These are phyloP conservation scores for Agelas oroides DNA, from an alignment of 37 sponge, comb jelly and placozoan species.

Conservation along the genomic window DNA sequence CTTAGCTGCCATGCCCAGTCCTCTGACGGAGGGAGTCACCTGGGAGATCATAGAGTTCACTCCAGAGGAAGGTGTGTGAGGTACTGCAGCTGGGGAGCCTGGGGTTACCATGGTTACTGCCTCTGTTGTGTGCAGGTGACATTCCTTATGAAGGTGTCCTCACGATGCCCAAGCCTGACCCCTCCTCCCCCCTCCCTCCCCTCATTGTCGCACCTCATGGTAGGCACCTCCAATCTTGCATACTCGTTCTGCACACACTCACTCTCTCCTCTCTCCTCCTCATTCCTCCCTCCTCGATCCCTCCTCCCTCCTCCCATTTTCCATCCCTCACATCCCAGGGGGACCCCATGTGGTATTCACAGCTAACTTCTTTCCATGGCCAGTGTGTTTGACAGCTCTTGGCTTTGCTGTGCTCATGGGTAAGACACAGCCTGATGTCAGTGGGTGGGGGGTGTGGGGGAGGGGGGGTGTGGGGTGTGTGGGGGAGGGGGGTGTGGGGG, in stretches of 20 bases:
- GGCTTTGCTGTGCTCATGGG: slow-evolving; percentile 85
- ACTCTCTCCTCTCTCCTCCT: slow-evolving; percentile 1
- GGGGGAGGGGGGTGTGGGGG: too few relatives aligned
- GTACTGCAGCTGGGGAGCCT: too few relatives aligned
- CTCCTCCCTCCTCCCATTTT: slow-evolving; percentile 5
- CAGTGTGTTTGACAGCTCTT: slow-evolving; percentile 47
- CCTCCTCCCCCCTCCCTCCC: slow-evolving; percentile 13
- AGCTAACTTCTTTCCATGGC: slow-evolving; percentile 62
- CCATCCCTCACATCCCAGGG: slow-evolving; percentile 34
- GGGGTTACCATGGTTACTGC: too few relatives aligned
- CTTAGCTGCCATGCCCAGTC: not conserved
- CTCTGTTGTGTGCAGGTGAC: not conserved
- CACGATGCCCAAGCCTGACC: not conserved
- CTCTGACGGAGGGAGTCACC: slow-evolving; percentile 17
- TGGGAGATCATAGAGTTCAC: slow-evolving; percentile 39
- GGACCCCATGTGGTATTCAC: slow-evolving; percentile 74
- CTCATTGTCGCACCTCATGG: slow-evolving; percentile 79
- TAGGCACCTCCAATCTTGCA: slow-evolving; percentile 15
- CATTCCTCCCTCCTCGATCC: not conserved
- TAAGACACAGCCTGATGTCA: not conserved
- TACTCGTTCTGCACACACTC: not conserved
- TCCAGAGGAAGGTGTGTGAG: slow-evolving; percentile 7
- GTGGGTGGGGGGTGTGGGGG: too few relatives aligned
- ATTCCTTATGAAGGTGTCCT: slow-evolving; percentile 69
- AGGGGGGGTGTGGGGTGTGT: too few relatives aligned